A percentile compares a stretch with the other conserved stretches of the same genome.
Evolutionary conservation across 2,113 vertebrate species (phyloP).

Genomic region (Electrona antarctica): DNA sequence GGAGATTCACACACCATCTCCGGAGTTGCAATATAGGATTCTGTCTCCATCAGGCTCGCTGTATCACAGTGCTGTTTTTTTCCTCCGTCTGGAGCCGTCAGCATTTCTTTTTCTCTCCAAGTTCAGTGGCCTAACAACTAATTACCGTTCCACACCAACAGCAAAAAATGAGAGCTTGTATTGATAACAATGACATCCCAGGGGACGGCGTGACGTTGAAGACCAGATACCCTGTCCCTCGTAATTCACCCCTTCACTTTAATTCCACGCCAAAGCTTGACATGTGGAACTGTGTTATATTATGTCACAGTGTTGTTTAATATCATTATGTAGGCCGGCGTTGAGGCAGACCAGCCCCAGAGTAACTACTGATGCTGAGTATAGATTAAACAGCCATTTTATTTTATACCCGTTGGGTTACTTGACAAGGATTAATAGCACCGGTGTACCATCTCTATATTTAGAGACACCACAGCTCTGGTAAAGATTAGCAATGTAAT

Average conservation of each 20-base stretch:
- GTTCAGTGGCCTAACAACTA: slow-evolving; percentile 19
- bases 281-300: not conserved
- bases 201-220: slow-evolving; percentile 3
- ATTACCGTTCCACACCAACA: slow-evolving; percentile 41
- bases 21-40: slow-evolving; percentile 49
- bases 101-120: slow-evolving; percentile 24
- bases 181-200: slow-evolving; percentile 48
- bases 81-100: slow-evolving; percentile 24
- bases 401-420: not conserved
- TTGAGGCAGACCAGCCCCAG: slow-evolving; percentile 5
- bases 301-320: slow-evolving; percentile 14
- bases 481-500: slow-evolving; percentile 30
- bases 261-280: not conserved
- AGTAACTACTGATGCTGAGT: slow-evolving; percentile 1
- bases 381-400: slow-evolving; percentile 12
- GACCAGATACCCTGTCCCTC: slow-evolving; percentile 25
- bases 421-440: slow-evolving; percentile 43
- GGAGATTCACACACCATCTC: slow-evolving; percentile 60
- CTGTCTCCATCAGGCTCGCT: slow-evolving; percentile 40
- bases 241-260: slow-evolving; percentile 22
- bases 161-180: slow-evolving; percentile 41
- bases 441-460: slow-evolving; percentile 42
- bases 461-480: slow-evolving; percentile 25
- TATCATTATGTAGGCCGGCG: slow-evolving; percentile 5
- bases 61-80: not conserved